phyloP scores from a whole-genome alignment of 2,113 vertebrate genomes.

The Catagonus wagneri region DNA sequence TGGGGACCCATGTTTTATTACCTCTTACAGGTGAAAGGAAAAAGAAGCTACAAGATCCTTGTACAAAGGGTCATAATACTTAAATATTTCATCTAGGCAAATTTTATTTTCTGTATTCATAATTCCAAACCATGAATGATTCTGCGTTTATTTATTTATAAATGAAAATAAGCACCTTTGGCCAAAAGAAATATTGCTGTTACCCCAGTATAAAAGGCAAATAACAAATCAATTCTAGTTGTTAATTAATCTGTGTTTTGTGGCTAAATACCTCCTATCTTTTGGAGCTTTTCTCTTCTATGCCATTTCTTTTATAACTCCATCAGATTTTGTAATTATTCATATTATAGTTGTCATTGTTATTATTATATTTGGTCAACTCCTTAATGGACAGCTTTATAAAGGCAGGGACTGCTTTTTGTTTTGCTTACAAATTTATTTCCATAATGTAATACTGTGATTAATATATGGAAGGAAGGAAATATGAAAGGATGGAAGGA shows the following conservation, averaged over 20 bases:
- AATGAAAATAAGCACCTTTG: not conserved
- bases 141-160: not conserved
- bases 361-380: not conserved
- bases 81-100: conserved; percentile 17
- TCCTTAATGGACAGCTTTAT: not conserved
- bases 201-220: not conserved
- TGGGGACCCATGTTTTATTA: not conserved
- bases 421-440: conserved; percentile 21
- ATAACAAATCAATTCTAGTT: not conserved
- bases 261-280: not conserved
- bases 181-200: not conserved
- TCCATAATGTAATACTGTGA: not conserved
- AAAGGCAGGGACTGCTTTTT: not conserved
- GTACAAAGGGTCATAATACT: not conserved
- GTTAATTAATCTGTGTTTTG: not conserved
- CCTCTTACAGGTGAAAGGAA: not conserved
- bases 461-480: not conserved
- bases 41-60: not conserved
- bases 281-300: not conserved
- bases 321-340: not conserved
- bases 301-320: not conserved
- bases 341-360: not conserved
- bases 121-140: not conserved
- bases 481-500: not conserved
- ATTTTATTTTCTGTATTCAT: conserved; percentile 54